Base-by-base conservation (phyloP, 2,888 invertebrate genomes). In the Mesoligia furuncula region DNA sequence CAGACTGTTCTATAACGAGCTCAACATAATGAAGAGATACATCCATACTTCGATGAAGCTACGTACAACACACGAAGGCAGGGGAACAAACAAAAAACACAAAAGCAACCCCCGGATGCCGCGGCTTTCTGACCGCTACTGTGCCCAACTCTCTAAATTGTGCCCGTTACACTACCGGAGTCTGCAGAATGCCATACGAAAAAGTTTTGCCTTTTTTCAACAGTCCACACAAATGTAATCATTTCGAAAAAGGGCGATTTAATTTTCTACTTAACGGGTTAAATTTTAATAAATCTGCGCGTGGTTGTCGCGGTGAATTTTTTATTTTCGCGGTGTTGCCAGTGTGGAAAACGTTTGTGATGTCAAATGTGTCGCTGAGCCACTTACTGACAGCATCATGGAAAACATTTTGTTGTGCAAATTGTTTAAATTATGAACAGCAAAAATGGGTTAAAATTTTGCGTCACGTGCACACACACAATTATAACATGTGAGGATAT, bases 81-180 rank as follows among this genome's bases (percentile, higher is more conserved):
- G 57, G 64, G 77, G 59, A 64, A 72, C 69, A 87, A 88, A 88
- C 85, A 88, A 83, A 87, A 87, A 88, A 67, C 73, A 81, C 79
- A 88, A 88, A 88, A 77, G 78, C 76, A 54, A 39, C n/a, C 64
- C 75, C 89, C 89, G 87, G 87, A 87, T 87, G 83, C 87, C 89
- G 87, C 81, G 83, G 87, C 85, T 85, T 79, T 84, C 75, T 80
- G 81, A 27, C 74, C 80, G 61, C 80, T 36, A 59, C 45, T 80
- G 72, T 62, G 73, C 77, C 69, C 85, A 73, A 76, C 85, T 86
- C 84, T 75, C 80, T 83, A 85, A 87, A 88, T 88, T 87, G 83
- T 78, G 73, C 81, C 75, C 69, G 67, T 68, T 77, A 85, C 76
- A 84, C 87, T 87, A 77, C 69, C 87, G 75, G 76, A 80, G 72